Base-by-base conservation (phyloP, 2,113 vertebrate genomes). In the Campylorhamphus procurvoides region DNA sequence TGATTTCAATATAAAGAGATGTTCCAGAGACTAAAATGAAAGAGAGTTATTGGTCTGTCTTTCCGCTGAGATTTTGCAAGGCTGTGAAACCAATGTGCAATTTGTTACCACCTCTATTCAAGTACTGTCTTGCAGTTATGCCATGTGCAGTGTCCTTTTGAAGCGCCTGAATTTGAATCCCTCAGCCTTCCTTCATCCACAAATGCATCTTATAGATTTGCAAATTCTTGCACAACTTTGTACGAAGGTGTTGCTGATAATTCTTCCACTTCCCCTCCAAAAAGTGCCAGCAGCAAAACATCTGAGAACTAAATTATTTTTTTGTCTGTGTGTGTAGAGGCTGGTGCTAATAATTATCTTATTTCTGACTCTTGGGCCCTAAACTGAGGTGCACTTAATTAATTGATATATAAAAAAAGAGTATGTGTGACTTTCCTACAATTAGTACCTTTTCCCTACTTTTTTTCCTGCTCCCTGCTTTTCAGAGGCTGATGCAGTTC, bases 221-320 rank as follows among this genome's bases (percentile, higher is more conserved):
- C 62, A 8, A 75, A 72, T 19, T 55, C 44, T 91, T 56, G 10
- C 33, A 72, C 1, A 12, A 18, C 14, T 46, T 83, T 27, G 18
- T 49, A 20, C 10, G 73, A 56, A 60, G 16, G 20, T 18, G 2
- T 6, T 66, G 14, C 27, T 88, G 31, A 22, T 69, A 33, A 74
- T 62, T 71, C 3, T 25, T 13, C 7, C 7, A 23, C 5, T 7
- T 6, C 2, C 4, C 6, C 4, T 3, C 5, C 4, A 13, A 20
- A 68, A 39, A 68, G 17, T 9, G 33, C 4, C 17, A 67, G 5
- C 44, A 84, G 49, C 18, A 60, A 59, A 73, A 55, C 18, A 77
- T 56, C 39, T 64, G 76, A 84, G 29, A 76, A 47, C 29, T 42
- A 17, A 7, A 33, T 39, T 59, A 37, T 3, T 6, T 83, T 80